These are phyloP conservation scores for Mustela lutreola DNA, from an alignment of 2,113 vertebrate genomes.

Conservation along the genomic window DNA sequence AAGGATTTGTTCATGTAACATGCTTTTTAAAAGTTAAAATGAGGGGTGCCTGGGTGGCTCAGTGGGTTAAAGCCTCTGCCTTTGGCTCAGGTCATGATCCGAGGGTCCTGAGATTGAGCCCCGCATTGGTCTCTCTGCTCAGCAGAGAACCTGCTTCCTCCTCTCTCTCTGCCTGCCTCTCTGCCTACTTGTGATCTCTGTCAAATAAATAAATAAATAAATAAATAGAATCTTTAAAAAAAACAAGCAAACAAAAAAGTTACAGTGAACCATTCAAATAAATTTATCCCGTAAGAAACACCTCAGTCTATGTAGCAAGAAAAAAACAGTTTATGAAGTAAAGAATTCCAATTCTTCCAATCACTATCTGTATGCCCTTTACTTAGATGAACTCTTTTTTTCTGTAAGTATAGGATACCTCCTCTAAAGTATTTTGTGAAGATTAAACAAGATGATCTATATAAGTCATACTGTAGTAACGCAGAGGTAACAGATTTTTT, in stretches of 20 bases:
- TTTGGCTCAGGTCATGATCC: no score
- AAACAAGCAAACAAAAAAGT: background rate
- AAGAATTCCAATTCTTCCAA: constrained; percentile 5
- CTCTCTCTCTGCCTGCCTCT: no score
- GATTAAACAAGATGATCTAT: constrained; percentile 47
- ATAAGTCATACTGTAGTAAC: background rate
- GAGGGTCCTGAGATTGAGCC: no score
- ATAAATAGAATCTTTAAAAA: no score
- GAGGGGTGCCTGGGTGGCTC: no score
- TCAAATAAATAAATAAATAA: no score
- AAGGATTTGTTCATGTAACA: constrained; percentile 28
- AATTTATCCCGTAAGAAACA: constrained; percentile 28
- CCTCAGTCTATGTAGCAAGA: background rate
- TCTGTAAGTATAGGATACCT: background rate
- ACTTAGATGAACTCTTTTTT: background rate
- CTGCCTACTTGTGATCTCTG: no score
- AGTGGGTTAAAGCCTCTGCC: no score
- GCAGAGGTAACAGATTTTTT: background rate
- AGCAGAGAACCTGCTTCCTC: no score
- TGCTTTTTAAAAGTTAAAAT: background rate
- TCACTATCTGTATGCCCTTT: background rate
- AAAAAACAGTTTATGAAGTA: background rate
- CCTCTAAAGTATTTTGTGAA: background rate
- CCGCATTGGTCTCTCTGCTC: no score
- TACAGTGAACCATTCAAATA: constrained; percentile 20